Evolutionary conservation across 37 sponge, comb jelly and placozoan species (phyloP), one percentile per base, ranked within the genome.

Genomic region (Mnemiopsis leidyi): DNA sequence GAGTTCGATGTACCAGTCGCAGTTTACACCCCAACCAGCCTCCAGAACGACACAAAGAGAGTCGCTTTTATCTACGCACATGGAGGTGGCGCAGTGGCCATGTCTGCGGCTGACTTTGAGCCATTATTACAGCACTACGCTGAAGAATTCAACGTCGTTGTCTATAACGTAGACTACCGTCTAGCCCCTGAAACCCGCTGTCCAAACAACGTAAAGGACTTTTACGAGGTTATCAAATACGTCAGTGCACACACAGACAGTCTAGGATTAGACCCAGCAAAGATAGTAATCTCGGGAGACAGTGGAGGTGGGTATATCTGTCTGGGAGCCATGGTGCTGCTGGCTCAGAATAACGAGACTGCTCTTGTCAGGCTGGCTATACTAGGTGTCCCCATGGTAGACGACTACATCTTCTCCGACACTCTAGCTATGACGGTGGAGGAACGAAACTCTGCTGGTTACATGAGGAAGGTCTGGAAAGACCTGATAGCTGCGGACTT

Each of bases 321-420:
- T 69, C 29, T 69, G 9, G 73, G 73, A 23, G n/a, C 73, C 73
- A 69, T 69, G 73, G 73, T 69, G n/a, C 1, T 69, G 28, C 73
- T 69, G 73, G 73, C 73, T 26, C n/a, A 69, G 21, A 21, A 69
- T 25, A 18, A 69, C n/a, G 73, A 69, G 21, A 26, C 23, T 26
- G n/a, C 7, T 25, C 73, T 69, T 3, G 28, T 69, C 73, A 69
- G 21, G 21, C 73, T 69, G 73, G 73, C 73, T 26, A 25, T 69
- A 26, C 73, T 24, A n/a, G 73, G 73, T 25, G 73, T 69, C 2
- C 73, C 73, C n/a, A 69, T 69, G 73, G 73, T 69, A 21, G 73
- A 69, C n/a, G 73, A 69, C n/a, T 69, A 69, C 73, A n/a, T 16
- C n/a, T 69, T 69, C 73, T 69, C 73, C 3, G 73, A 69, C 73